These are phyloP conservation scores for Urocitellus parryii DNA, from an alignment of 2,113 vertebrate species.

Conservation along the genomic window DNA sequence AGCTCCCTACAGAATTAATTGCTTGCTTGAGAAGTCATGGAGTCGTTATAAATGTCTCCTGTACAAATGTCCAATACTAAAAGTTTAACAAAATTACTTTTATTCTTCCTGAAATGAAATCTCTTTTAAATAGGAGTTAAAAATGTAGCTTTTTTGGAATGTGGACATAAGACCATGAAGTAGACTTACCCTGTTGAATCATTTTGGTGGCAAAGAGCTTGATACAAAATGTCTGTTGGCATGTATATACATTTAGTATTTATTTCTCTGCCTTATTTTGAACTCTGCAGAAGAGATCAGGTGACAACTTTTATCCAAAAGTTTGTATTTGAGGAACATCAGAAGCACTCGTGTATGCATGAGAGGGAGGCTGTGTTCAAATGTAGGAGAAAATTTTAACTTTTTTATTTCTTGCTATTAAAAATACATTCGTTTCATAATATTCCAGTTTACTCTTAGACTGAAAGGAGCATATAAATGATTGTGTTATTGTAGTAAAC, in stretches of 20 bases:
- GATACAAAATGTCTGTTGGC: slow-evolving; percentile 67
- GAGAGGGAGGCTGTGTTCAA: neutral
- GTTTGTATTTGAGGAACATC: slow-evolving; percentile 7
- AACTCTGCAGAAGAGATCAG: slow-evolving; percentile 57
- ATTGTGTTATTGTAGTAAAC: slow-evolving; percentile 44
- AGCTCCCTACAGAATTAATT: neutral
- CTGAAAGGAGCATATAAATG: neutral
- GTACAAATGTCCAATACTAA: neutral
- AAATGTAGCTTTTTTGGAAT: slow-evolving; percentile 27
- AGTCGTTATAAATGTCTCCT: neutral
- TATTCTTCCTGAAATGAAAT: slow-evolving; percentile 51
- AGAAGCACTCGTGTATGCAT: neutral
- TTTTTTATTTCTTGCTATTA: slow-evolving; percentile 52
- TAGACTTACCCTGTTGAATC: slow-evolving; percentile 19
- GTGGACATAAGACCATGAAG: neutral
- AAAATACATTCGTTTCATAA: slow-evolving; percentile 38
- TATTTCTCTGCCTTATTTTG: slow-evolving; percentile 64
- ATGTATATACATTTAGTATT: slow-evolving; percentile 56
- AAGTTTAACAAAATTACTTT: neutral
- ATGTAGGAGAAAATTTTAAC: slow-evolving; percentile 30
- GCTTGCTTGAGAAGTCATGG: neutral
- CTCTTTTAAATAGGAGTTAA: neutral
- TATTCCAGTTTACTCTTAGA: slow-evolving; percentile 28
- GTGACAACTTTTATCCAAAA: slow-evolving; percentile 64
- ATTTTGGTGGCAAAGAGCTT: neutral